These are phyloP conservation scores for Lepidothrix coronata DNA, from an alignment of 2,113 vertebrate species.

Conservation along the genomic window DNA sequence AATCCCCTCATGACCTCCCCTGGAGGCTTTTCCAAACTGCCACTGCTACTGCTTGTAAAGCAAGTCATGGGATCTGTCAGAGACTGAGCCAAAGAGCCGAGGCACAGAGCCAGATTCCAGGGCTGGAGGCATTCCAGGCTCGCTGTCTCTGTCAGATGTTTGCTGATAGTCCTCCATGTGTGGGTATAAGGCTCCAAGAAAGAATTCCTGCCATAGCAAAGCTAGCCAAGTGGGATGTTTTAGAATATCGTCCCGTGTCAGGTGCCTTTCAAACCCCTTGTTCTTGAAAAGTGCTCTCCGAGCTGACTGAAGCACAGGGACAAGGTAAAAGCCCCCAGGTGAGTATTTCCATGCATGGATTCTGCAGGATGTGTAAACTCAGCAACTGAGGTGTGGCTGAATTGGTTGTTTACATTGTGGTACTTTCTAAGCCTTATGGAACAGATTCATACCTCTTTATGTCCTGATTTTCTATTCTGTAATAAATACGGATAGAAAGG, in stretches of 20 bases:
- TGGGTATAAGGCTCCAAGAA: not conserved
- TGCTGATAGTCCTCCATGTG: not conserved
- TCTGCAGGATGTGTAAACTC: not conserved
- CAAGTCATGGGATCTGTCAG: slow-evolving; percentile 37
- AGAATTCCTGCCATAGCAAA: not conserved
- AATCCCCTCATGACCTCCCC: slow-evolving; percentile 22
- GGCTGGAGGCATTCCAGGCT: slow-evolving; percentile 12
- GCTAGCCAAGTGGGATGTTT: not conserved
- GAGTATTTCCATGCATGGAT: rapidly evolving
- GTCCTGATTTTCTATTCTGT: not conserved
- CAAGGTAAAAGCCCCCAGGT: rapidly evolving
- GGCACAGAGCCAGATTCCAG: not conserved
- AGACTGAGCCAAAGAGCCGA: not conserved
- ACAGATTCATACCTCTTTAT: not conserved
- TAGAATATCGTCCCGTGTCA: not conserved
- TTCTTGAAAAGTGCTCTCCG: not conserved
- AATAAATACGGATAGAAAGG: not conserved
- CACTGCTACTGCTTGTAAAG: slow-evolving; percentile 32
- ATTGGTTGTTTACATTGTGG: not conserved
- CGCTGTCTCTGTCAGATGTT: not conserved
- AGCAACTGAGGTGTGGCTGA: not conserved
- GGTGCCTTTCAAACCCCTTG: not conserved
- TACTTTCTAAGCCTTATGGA: not conserved
- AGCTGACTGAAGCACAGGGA: not conserved
- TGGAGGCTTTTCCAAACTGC: slow-evolving; percentile 50